Evolutionary conservation across 2,888 invertebrate species (phyloP), one percentile per base, ranked within the genome.

Genomic region (Notodonta dromedarius): DNA sequence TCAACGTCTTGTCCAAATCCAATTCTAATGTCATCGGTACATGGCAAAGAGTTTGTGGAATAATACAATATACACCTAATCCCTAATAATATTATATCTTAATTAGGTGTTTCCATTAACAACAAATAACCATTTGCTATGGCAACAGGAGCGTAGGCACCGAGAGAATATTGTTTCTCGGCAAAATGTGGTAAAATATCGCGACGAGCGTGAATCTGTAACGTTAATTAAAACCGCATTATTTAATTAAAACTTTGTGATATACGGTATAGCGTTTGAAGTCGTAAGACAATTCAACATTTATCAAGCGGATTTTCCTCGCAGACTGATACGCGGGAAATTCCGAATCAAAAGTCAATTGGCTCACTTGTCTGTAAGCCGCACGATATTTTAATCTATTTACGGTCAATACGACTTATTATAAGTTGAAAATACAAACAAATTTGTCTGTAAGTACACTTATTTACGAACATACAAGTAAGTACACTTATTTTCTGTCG

Each of bases 181-280:
- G 50, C 61, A 55, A 58, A 65, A 60, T 62, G 66, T 67, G 54
- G 60, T 63, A 62, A 68, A 70, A 64, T 44, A 58, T 56, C 60
- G 60, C 72, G 71, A 75, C 69, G 69, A 55, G 62, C 63, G 64
- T 59, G 62, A 71, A 70, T 69, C 71, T 66, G 80, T 74, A 74
- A 74, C 60, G 69, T 67, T 74, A 77, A 78, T 77, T 72, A 73
- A 78, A 78, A 78, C 79, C 78, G 64, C 82, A 55, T 66, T 79
- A 66, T 79, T 77, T 76, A 78, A 81, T 81, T 79, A 79, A 71
- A 80, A 80, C 76, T 82, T 78, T 74, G 63, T 64, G 71, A 66
- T 70, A 73, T 63, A 71, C 70, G 60, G 61, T 61, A 58, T 61
- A 35, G 54, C 54, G 40, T 58, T 61, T 58, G 56, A 61, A 46